phyloP scores from a whole-genome alignment of 2,797 vertebrate species.

The Aldrovandia affinis region DNA sequence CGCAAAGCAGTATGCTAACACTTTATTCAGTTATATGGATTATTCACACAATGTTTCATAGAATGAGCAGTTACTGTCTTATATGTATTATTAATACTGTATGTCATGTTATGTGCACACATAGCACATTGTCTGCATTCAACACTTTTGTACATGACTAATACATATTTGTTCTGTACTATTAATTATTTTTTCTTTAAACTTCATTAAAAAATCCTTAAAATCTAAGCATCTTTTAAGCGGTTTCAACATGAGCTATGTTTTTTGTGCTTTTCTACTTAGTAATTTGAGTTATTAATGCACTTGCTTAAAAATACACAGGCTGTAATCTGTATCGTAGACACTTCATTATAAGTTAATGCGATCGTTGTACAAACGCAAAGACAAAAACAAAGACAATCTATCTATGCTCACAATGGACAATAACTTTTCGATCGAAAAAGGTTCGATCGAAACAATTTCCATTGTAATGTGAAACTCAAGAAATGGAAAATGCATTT shows the following conservation, averaged over 20 bases:
- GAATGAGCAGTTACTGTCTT: not conserved
- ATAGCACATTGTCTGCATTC: not conserved
- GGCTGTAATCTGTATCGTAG: not conserved
- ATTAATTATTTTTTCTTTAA: not conserved
- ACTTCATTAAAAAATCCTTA: not conserved
- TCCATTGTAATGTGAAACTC: too few species aligned
- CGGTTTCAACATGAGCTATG: not conserved
- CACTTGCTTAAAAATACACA: not conserved
- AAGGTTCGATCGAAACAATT: too few species aligned
- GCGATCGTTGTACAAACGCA: not conserved
- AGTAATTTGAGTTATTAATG: not conserved
- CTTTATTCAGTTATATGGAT: slow-evolving; percentile 24
- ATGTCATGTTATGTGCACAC: not conserved
- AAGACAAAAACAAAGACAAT: not conserved
- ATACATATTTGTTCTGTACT: not conserved
- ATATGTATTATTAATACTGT: not conserved
- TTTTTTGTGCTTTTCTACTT: not conserved
- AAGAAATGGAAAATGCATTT: too few species aligned
- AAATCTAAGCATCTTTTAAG: not conserved
- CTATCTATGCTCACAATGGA: too few species aligned
- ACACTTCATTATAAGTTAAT: not conserved
- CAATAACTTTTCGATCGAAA: too few species aligned
- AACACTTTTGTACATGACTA: not conserved
- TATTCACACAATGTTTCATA: slow-evolving; percentile 20
- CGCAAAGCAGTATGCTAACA: slow-evolving; percentile 35